A percentile compares a stretch with the other conserved stretches of the same genome.
Evolutionary conservation across 2,888 invertebrate genomes (phyloP).

Genomic region (Epistrophella euchroma): DNA sequence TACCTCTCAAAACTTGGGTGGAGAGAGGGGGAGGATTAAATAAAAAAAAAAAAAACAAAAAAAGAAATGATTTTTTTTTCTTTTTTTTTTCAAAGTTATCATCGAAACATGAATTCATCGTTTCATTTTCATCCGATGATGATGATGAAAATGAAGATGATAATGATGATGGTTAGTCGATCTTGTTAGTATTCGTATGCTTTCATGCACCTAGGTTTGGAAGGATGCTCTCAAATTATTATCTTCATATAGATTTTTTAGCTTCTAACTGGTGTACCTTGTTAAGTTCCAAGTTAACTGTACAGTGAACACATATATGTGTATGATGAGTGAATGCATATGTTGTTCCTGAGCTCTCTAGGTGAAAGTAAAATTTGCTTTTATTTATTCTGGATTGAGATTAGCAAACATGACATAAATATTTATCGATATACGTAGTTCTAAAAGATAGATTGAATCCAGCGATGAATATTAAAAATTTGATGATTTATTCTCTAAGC

Average conservation of each 20-base stretch:
- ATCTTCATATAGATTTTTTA: constrained; percentile 38
- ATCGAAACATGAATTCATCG: constrained; percentile 71
- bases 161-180: constrained; percentile 62
- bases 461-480: constrained; percentile 26
- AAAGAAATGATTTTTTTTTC: constrained; percentile 19
- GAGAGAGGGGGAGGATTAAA: neutral
- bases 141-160: constrained; percentile 45
- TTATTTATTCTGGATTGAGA: constrained; percentile 20
- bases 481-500: constrained; percentile 49
- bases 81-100: constrained; percentile 48
- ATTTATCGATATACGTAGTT: neutral
- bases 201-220: constrained; percentile 22
- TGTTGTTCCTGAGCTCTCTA: neutral
- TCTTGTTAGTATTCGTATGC: constrained; percentile 35
- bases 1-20: neutral
- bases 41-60: constrained; percentile 11
- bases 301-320: neutral
- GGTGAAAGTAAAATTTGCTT: constrained; percentile 45
- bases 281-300: constrained; percentile 8
- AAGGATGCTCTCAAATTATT: constrained; percentile 64
- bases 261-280: neutral
- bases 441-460: constrained; percentile 29
- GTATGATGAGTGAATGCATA: constrained; percentile 22
- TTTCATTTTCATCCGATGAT: constrained; percentile 54
- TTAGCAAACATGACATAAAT: constrained; percentile 20